Conservation (phyloP, 1,140 invertebrate species). For the Drosophila melanica region DNA sequence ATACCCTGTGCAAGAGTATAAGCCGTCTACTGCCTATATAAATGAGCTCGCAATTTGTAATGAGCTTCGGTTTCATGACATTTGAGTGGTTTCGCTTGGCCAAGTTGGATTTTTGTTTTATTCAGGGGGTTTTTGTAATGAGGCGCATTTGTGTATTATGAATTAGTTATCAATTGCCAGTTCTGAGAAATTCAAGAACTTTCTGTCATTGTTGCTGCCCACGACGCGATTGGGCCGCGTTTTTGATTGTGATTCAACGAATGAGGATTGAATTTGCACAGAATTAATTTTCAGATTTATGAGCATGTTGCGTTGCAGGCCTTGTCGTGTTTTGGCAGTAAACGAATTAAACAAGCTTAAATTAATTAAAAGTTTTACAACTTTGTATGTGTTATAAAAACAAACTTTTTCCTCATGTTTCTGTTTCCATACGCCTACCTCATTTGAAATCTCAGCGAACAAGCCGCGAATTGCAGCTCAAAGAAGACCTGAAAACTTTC, state of each 20-base stretch:
- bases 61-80: slow-evolving; percentile 46
- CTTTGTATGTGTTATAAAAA: slow-evolving; percentile 15
- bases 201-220: background rate
- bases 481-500: slow-evolving; percentile 21
- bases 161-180: slow-evolving; percentile 33
- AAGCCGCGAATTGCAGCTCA: slow-evolving; percentile 29
- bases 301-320: background rate
- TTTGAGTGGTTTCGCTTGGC: slow-evolving; percentile 29
- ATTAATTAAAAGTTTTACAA: slow-evolving; percentile 63
- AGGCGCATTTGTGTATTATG: slow-evolving; percentile 22
- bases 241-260: background rate
- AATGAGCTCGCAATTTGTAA: slow-evolving; percentile 21
- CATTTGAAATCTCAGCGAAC: slow-evolving; percentile 53
- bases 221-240: background rate
- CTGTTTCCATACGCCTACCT: slow-evolving; percentile 32
- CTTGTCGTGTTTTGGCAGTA: slow-evolving; percentile 1
- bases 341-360: slow-evolving; percentile 50
- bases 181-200: slow-evolving; percentile 4
- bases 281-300: slow-evolving; percentile 25
- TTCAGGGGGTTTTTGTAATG: slow-evolving; percentile 10
- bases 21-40: background rate
- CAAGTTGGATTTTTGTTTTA: slow-evolving; percentile 3
- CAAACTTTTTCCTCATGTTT: slow-evolving; percentile 42
- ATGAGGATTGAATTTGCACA: background rate
- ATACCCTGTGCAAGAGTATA: slow-evolving; percentile 1